Evolutionary conservation across 2,797 vertebrate species (phyloP).

Genomic region (Acrocephalus scirpaceus): DNA sequence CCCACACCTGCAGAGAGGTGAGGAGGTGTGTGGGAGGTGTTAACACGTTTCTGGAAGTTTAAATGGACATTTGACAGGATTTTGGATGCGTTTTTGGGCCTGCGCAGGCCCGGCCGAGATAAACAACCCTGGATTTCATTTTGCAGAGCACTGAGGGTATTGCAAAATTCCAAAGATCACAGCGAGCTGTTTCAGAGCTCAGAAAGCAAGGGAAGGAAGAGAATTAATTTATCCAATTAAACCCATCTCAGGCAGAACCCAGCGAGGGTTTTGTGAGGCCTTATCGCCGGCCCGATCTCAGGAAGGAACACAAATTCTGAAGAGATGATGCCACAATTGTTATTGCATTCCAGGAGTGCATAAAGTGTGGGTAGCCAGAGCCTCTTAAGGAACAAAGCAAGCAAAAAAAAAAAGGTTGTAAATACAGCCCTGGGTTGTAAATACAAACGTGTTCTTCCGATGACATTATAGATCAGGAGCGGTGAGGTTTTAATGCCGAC

Average conservation of each 20-base stretch:
- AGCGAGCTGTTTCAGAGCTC: conserved; percentile 12
- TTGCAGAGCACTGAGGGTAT: neutral
- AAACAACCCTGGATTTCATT: neutral
- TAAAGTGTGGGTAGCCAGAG: conserved; percentile 65
- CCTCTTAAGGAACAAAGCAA: conserved; percentile 58
- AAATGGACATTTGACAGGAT: fast-evolving
- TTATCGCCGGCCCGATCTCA: conserved; percentile 1
- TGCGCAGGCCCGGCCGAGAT: fast-evolving
- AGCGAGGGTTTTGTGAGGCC: neutral
- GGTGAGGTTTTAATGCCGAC: neutral
- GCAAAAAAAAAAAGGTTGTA: conserved; percentile 33
- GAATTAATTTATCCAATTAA: neutral
- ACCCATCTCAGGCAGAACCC: neutral
- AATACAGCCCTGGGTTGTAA: conserved; percentile 43
- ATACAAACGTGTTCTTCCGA: conserved; percentile 33
- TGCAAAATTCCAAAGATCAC: neutral
- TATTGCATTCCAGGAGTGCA: conserved; percentile 50
- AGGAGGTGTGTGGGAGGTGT: neutral
- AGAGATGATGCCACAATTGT: conserved; percentile 61
- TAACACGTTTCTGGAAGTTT: fast-evolving
- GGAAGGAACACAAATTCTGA: conserved; percentile 43
- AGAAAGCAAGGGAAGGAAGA: neutral
- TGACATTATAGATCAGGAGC: conserved; percentile 21
- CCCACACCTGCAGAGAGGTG: neutral
- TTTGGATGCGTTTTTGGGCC: neutral